phyloP scores from a whole-genome alignment of 2,888 invertebrate genomes.

The Mechanitis mazaeus region DNA sequence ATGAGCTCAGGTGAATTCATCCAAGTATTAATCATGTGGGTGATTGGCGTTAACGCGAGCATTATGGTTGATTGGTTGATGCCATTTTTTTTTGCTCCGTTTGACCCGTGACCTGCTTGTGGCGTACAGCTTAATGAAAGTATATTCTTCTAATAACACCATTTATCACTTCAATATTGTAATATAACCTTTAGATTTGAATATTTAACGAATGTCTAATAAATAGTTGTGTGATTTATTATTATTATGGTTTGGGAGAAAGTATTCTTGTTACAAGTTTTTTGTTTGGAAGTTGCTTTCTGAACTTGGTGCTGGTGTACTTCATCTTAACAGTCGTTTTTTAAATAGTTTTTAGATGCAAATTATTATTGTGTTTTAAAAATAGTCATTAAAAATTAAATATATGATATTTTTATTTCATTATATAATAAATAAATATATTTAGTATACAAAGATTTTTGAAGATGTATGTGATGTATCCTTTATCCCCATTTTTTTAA shows the following conservation, averaged over 20 bases:
- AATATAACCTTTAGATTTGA: constrained; percentile 23
- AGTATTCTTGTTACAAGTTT: not conserved
- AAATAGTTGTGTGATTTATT: constrained; percentile 27
- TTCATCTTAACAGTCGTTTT: too few relatives aligned
- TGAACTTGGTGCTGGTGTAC: not conserved
- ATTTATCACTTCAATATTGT: constrained; percentile 32
- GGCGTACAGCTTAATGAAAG: constrained; percentile 40
- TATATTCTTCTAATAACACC: constrained; percentile 38
- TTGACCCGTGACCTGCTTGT: constrained; percentile 44
- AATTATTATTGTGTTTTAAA: not conserved
- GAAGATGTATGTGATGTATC: too few relatives aligned
- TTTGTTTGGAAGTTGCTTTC: not conserved
- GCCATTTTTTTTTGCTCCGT: constrained; percentile 25
- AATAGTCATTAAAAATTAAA: too few relatives aligned
- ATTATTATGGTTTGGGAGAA: constrained; percentile 7
- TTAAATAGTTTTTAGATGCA: not conserved
- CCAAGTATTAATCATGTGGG: constrained; percentile 47
- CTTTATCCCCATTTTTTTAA: too few relatives aligned
- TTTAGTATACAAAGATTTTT: too few relatives aligned
- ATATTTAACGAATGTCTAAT: constrained; percentile 25
- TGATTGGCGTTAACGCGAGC: constrained; percentile 53
- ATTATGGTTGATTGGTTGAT: constrained; percentile 39
- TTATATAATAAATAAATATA: too few relatives aligned
- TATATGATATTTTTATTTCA: not conserved
- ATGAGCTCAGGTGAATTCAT: constrained; percentile 31